Evolutionary conservation across 2,888 invertebrate genomes (phyloP).

Genomic region (Mythimna lalbum): DNA sequence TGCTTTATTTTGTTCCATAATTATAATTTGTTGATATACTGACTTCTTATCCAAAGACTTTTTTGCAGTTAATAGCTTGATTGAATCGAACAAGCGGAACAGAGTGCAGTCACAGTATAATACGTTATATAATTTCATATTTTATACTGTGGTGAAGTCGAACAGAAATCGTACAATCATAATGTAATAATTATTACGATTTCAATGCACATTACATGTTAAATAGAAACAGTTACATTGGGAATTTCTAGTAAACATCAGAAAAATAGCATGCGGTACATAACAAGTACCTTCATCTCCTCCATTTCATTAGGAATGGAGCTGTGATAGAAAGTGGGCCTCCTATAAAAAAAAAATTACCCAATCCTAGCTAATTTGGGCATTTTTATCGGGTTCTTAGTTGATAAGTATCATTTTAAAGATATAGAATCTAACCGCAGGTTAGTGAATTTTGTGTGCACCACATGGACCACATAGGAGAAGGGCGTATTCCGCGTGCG

Average conservation of each 20-base stretch:
- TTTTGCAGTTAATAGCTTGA: background rate
- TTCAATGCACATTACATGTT: background rate
- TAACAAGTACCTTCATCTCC: background rate
- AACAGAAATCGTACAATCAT: background rate
- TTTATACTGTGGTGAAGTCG: no score
- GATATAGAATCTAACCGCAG: constrained; percentile 81
- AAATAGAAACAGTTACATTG: background rate
- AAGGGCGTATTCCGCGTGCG: constrained; percentile 91
- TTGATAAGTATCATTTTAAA: background rate
- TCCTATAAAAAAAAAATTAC: no score
- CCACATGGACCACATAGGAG: constrained; percentile 94
- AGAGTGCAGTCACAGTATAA: no score
- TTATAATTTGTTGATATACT: background rate
- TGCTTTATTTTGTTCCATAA: background rate
- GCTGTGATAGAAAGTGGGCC: no score
- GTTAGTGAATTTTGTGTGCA: constrained; percentile 93
- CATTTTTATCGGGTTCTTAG: background rate
- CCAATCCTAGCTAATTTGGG: background rate
- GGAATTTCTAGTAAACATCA: background rate
- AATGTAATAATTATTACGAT: background rate
- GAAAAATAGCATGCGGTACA: background rate
- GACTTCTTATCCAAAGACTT: background rate
- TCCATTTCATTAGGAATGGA: background rate
- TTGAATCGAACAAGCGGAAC: background rate
- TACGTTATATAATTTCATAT: no score